Conservation (phyloP, 2,888 invertebrate species). For the Ypsolopha scabrella region DNA sequence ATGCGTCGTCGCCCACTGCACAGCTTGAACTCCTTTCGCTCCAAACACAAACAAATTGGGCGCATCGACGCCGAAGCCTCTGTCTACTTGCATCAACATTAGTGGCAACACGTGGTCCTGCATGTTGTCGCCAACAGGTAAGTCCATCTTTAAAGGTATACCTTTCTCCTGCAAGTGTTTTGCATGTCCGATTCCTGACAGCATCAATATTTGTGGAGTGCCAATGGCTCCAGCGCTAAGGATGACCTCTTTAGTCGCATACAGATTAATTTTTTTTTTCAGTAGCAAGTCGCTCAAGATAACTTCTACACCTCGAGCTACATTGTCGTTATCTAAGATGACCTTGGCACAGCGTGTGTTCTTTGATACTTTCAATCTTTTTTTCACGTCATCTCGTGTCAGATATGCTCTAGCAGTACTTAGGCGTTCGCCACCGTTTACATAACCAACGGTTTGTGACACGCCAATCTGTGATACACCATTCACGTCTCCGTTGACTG, state of each 20-base stretch:
- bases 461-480: conserved; percentile 39
- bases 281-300: conserved; percentile 6
- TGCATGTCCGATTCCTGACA: conserved; percentile 40
- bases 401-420: conserved; percentile 38
- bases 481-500: conserved; percentile 35
- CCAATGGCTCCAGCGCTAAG: conserved; percentile 39
- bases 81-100: conserved; percentile 23
- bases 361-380: conserved; percentile 25
- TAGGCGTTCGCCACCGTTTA: conserved; percentile 30
- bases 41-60: conserved; percentile 10
- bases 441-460: conserved; percentile 28
- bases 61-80: conserved; percentile 5
- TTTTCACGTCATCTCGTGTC: conserved; percentile 19
- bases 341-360: conserved; percentile 29
- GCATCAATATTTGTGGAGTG: conserved; percentile 39
- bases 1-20: conserved; percentile 15
- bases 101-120: conserved; percentile 33
- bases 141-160: conserved; percentile 24
- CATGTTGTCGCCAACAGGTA: conserved; percentile 38
- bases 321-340: conserved; percentile 25
- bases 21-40: conserved; percentile 9
- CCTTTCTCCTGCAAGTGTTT: conserved; percentile 24
- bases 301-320: conserved; percentile 29
- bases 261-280: conserved; percentile 15
- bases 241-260: conserved; percentile 33